phyloP scores from a whole-genome alignment of 2,888 invertebrate genomes.

The Caenorhabditis uteleia region DNA sequence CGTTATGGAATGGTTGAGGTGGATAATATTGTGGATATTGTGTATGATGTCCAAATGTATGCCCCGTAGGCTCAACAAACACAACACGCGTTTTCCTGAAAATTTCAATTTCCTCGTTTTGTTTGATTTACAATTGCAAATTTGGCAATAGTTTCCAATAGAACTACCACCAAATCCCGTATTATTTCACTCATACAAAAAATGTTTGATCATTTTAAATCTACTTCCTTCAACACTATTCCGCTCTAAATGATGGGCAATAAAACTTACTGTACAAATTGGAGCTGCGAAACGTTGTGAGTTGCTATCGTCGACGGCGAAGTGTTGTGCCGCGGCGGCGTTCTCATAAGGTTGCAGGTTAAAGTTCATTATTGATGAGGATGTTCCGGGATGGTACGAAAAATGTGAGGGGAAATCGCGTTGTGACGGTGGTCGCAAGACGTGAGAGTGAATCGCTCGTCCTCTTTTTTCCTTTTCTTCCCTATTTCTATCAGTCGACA shows the following conservation, averaged over 20 bases:
- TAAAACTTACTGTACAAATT: slow-evolving; percentile 44
- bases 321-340: slow-evolving; percentile 2
- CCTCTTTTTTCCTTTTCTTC: too few relatives aligned
- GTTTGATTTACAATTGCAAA: too few relatives aligned
- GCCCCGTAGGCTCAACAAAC: slow-evolving; percentile 65
- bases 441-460: too few relatives aligned
- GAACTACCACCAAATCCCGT: too few relatives aligned
- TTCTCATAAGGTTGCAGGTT: slow-evolving; percentile 1
- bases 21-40: background rate
- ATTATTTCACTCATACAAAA: too few relatives aligned
- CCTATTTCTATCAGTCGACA: too few relatives aligned
- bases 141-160: too few relatives aligned
- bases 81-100: slow-evolving; percentile 63
- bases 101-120: background rate
- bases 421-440: too few relatives aligned
- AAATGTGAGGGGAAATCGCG: too few relatives aligned
- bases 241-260: background rate
- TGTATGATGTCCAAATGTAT: slow-evolving; percentile 27
- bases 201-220: background rate
- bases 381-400: too few relatives aligned
- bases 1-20: background rate
- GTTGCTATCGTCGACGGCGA: background rate
- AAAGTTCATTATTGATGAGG: slow-evolving; percentile 33
- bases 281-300: slow-evolving; percentile 27
- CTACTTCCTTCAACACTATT: too few relatives aligned